These are phyloP conservation scores for Lycocerus yunnanus DNA, from an alignment of 2,888 invertebrate genomes.

Conservation along the genomic window DNA sequence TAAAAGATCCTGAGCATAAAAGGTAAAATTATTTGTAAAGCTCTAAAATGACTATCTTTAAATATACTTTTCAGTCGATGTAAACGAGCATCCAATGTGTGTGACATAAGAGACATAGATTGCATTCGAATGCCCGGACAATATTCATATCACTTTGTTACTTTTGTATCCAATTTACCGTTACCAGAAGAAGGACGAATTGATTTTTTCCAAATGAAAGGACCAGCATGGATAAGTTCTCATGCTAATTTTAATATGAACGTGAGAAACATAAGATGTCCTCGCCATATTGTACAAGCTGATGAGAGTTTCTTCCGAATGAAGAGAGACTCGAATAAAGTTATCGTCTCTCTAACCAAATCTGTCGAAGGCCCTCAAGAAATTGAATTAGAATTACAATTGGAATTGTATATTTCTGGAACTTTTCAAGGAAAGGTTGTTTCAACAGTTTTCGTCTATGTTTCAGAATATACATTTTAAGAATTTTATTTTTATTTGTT, in stretches of 20 bases:
- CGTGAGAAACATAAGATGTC: slow-evolving; percentile 68
- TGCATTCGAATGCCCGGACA: slow-evolving; percentile 83
- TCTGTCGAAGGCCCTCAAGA: slow-evolving; percentile 88
- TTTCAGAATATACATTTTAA: slow-evolving; percentile 81
- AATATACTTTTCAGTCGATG: slow-evolving; percentile 73
- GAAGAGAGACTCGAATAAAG: slow-evolving; percentile 59
- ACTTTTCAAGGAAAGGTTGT: slow-evolving; percentile 81
- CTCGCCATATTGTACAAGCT: slow-evolving; percentile 58
- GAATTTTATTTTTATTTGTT: neutral
- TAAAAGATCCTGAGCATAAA: slow-evolving; percentile 73
- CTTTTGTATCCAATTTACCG: slow-evolving; percentile 83
- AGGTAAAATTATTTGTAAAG: slow-evolving; percentile 68
- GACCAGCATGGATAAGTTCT: slow-evolving; percentile 73
- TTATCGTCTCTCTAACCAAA: slow-evolving; percentile 76
- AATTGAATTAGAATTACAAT: slow-evolving; percentile 82
- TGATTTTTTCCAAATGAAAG: slow-evolving; percentile 87
- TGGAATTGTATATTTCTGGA: slow-evolving; percentile 78
- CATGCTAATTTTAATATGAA: slow-evolving; percentile 77
- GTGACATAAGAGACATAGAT: slow-evolving; percentile 71
- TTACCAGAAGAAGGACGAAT: slow-evolving; percentile 62
- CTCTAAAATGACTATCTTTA: neutral
- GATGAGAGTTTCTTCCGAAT: slow-evolving; percentile 54
- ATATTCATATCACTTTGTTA: slow-evolving; percentile 91
- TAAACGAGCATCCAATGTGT: slow-evolving; percentile 70
- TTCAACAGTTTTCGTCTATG: slow-evolving; percentile 83